These are phyloP conservation scores for Idaea straminata DNA, from an alignment of 2,888 invertebrate species.

Conservation along the genomic window DNA sequence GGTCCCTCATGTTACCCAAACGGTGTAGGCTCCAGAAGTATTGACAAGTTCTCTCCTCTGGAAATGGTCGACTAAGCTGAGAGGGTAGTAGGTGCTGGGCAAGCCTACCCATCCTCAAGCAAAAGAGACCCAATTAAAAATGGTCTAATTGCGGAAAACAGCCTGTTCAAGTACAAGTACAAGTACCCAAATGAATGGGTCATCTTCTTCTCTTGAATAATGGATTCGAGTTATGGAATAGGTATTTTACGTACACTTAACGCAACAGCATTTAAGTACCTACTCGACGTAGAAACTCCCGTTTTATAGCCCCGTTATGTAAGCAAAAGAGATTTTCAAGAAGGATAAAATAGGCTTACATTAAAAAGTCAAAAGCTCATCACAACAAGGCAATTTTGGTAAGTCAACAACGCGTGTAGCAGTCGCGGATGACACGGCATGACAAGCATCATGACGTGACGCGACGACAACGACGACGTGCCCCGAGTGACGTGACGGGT, in stretches of 20 bases:
- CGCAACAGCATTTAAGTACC: background rate
- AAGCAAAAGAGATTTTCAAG: constrained; percentile 38
- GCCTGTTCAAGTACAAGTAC: too few species aligned
- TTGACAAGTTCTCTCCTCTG: too few species aligned
- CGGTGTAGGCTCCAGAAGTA: too few species aligned
- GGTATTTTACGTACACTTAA: background rate
- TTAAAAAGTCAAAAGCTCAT: constrained; percentile 49
- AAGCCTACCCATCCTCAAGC: too few species aligned
- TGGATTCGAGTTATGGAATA: background rate
- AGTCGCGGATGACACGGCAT: constrained; percentile 49
- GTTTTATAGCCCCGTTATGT: constrained; percentile 17
- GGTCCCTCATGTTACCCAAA: background rate
- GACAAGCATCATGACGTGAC: constrained; percentile 41
- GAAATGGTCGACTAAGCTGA: too few species aligned
- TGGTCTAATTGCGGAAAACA: too few species aligned
- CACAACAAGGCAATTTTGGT: constrained; percentile 57
- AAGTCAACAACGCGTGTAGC: constrained; percentile 61
- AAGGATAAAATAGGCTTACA: constrained; percentile 42
- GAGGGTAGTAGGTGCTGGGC: too few species aligned
- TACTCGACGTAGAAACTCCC: constrained; percentile 4
- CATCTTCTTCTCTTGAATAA: background rate
- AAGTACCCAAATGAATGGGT: background rate
- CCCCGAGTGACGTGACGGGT: constrained; percentile 47
- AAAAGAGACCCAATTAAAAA: too few species aligned
- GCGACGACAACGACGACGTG: constrained; percentile 45